Conservation (phyloP, 2,113 vertebrate genomes). For the Tragelaphus imberbis region DNA sequence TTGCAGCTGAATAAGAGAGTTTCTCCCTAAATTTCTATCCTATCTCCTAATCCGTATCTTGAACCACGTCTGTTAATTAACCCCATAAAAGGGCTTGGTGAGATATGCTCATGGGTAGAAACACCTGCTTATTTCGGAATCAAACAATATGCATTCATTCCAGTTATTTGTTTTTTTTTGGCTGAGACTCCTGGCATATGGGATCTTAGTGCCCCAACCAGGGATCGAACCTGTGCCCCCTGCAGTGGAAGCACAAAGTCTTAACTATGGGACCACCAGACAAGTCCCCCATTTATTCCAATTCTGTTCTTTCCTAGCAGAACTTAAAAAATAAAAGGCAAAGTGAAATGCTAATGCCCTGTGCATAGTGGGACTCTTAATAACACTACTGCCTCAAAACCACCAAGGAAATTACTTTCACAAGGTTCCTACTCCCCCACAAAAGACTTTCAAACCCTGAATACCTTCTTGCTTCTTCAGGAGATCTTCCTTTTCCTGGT, state of each 20-base stretch:
- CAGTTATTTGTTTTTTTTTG: neutral
- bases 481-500: conserved; percentile 95
- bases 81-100: neutral
- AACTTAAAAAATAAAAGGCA: neutral
- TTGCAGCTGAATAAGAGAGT: conserved; percentile 35
- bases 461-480: conserved; percentile 97
- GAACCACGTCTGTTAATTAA: conserved; percentile 15
- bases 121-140: conserved; percentile 20
- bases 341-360: neutral
- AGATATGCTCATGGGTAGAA: neutral
- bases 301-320: neutral
- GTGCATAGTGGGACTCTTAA: neutral
- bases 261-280: neutral
- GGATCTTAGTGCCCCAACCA: neutral
- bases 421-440: neutral
- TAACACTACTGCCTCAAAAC: conserved; percentile 7
- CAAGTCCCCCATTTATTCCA: neutral
- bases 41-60: neutral
- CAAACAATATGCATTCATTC: neutral
- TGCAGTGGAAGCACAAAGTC: neutral
- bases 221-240: neutral
- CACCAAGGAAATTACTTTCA: conserved; percentile 12
- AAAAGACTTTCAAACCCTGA: conserved; percentile 23
- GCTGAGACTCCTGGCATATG: neutral
- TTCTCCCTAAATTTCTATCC: neutral